Base-by-base conservation (phyloP, 2,888 invertebrate genomes). In the Kryphioiulus occultus region DNA sequence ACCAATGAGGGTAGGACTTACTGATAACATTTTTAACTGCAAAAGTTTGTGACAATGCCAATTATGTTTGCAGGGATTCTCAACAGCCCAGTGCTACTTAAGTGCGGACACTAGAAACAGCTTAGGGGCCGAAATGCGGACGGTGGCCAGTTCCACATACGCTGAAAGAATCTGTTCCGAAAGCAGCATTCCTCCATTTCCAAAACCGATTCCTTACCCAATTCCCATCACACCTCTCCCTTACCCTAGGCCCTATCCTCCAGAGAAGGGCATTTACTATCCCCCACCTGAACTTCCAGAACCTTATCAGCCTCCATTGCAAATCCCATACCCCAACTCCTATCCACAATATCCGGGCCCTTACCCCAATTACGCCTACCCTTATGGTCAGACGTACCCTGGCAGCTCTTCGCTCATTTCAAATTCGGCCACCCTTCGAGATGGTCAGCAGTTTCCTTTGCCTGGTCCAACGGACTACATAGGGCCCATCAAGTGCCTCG, bases 81-180 rank as follows among this genome's bases (percentile, higher is more conserved):
- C 26, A 0, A 86, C 32, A 10, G 32, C 86, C 17, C 53, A 88
- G 35, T 88, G 88, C n/a, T 88, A 86, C 44, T 39, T 88, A 47
- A 88, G 88, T 39, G 88, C 88, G 32, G 88, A 88, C 53, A 88
- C 88, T 0, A 86, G 82, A 44, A 83, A 68, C 30, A 88, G 88
- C 39, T 15, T 86, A n/a, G 88, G 88, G 17, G 88, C 88, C n/a
- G 88, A 88, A 86, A 15, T 88, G 30, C 78, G 91, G 90, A 90
- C 91, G 30, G 90, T 90, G 87, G 90, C 90, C 19, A 91, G 92
- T 59, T 91, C 92, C 9, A 89, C 91, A 19, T 92, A 91, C 89
- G 91, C 91, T 44, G 92, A 92, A 89, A 89, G 90, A 85, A 90
- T 91, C 84, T 92, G 92, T 89, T 82, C 82, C 26, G 22, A 85